Evolutionary conservation across 2,797 vertebrate species (phyloP).

Genomic region (Anas capensis): DNA sequence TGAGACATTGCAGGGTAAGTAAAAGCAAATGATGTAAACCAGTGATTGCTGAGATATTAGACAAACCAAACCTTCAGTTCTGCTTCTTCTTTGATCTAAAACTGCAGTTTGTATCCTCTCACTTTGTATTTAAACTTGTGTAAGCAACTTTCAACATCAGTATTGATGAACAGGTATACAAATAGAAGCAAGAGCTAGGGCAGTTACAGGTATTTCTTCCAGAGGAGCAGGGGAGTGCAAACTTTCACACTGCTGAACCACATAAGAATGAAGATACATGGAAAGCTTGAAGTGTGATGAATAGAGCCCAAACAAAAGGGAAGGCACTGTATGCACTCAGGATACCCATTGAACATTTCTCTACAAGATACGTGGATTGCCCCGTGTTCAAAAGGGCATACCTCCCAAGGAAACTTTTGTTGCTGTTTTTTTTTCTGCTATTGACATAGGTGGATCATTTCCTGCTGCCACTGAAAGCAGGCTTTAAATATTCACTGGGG

Average conservation of each 20-base stretch:
- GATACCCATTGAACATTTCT: not conserved
- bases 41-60: not conserved
- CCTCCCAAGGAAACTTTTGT: conserved; percentile 20
- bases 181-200: not conserved
- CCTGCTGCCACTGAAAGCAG: conserved; percentile 34
- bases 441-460: conserved; percentile 55
- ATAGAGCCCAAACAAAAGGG: not conserved
- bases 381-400: conserved; percentile 50
- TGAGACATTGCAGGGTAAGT: not conserved
- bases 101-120: not conserved
- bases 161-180: not conserved
- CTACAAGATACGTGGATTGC: not conserved
- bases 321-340: not conserved
- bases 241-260: not conserved
- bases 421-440: not conserved
- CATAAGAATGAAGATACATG: not conserved
- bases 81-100: not conserved
- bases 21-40: not conserved
- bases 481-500: conserved; percentile 72
- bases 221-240: not conserved
- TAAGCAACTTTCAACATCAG: not conserved
- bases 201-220: not conserved
- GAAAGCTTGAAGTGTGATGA: not conserved
- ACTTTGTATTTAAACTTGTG: not conserved
- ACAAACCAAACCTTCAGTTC: not conserved